These are phyloP conservation scores for Zygogramma bicolorata DNA, from an alignment of 2,888 invertebrate genomes.

Conservation along the genomic window DNA sequence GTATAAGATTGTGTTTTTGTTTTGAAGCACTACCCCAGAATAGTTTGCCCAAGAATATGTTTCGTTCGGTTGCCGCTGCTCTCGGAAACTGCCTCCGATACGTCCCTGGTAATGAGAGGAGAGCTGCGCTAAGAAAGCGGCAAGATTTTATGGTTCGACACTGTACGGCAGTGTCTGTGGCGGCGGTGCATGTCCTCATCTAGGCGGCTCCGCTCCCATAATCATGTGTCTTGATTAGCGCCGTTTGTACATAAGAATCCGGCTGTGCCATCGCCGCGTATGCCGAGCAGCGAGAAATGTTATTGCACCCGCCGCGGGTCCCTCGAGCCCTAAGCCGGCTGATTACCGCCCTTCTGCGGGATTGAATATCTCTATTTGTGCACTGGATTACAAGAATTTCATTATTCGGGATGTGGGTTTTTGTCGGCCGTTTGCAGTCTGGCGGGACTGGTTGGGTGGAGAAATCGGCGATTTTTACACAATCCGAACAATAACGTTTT, in stretches of 20 bases:
- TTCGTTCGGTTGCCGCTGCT: too few relatives aligned
- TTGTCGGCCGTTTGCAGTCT: background rate
- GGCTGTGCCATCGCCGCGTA: conserved; percentile 38
- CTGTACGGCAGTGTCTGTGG: conserved; percentile 36
- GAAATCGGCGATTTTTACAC: too few relatives aligned
- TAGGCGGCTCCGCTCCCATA: conserved; percentile 62
- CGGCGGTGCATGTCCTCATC: conserved; percentile 60
- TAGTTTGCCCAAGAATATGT: too few relatives aligned
- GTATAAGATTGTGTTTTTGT: too few relatives aligned
- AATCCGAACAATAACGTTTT: too few relatives aligned
- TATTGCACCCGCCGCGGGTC: conserved; percentile 51
- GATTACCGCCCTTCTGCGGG: conserved; percentile 43
- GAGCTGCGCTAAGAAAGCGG: conserved; percentile 30
- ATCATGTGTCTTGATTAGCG: conserved; percentile 68
- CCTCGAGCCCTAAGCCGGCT: conserved; percentile 42
- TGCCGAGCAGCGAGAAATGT: conserved; percentile 52
- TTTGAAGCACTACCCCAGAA: too few relatives aligned
- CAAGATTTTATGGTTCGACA: conserved; percentile 59
- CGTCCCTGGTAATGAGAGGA: conserved; percentile 26
- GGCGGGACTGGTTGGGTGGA: too few relatives aligned
- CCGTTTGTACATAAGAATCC: conserved; percentile 66
- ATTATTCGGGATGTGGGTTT: conserved; percentile 37
- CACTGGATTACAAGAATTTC: conserved; percentile 47
- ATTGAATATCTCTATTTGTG: conserved; percentile 53
- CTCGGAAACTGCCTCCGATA: background rate